Base-by-base conservation (phyloP, 2,888 invertebrate species). In the Parascotia fuliginaria region DNA sequence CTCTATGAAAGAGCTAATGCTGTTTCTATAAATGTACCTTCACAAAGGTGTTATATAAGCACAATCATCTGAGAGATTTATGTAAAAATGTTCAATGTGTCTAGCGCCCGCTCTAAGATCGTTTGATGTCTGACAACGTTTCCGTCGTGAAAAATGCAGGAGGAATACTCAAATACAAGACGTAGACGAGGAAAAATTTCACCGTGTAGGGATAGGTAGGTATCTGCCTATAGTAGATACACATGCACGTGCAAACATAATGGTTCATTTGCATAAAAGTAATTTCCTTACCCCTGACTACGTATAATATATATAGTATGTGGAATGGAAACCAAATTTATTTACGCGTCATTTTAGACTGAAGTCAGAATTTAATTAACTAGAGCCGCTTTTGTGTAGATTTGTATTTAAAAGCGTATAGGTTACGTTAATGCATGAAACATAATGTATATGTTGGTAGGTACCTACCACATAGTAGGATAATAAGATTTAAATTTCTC, bases 241-340 rank as follows among this genome's bases (percentile, higher is more conserved):
- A 63, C 60, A 65, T 65, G 66, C 70, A 73, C 74, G 72, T 77
- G 74, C 64, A 60, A 68, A 62, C 69, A 66, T 72, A 77, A 80
- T 68, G 70, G 68, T 71, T 71, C 60, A 84, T 84, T 84, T 79
- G 78, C 82, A 84, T 83, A 83, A 81, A 83, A 82, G 81, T 84
- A 82, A 85, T 85, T 85, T 83, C 75, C 79, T 76, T 63, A 43
- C 43, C 51, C 50, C 49, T 50, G 48, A 53, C 48, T 34, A 37
- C 47, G 36, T 47, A 5, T 19, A 19, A 19, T 19, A 24, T 24
- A 19, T 19, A 19, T 52, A 37, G 22, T 29, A 16, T 15, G 32
- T 37, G 38, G 33, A 48, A 40, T 37, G 38, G 33, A 48, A 40
- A 46, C 33, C 42, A 59, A 56, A 54, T 48, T 55, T 42, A 14